Conservation (phyloP, 2,113 vertebrate species). For the Myocastor coypus region DNA sequence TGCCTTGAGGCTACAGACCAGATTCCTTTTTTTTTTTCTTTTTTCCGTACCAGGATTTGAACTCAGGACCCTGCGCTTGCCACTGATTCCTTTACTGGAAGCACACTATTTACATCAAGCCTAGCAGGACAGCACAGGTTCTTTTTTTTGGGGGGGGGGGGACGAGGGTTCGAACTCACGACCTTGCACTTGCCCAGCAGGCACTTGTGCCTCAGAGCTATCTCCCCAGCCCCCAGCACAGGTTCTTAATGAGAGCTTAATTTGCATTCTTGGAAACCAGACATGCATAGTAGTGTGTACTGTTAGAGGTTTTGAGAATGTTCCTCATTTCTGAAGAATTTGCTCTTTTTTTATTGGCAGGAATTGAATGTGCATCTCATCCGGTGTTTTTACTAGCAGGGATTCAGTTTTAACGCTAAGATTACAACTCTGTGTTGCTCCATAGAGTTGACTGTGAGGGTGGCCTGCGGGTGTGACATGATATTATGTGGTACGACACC, state of each 20-base stretch:
- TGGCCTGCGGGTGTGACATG: background rate
- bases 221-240: too few species aligned
- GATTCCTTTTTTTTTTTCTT: too few species aligned
- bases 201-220: too few species aligned
- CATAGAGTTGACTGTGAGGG: background rate
- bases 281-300: background rate
- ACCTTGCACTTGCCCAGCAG: too few species aligned
- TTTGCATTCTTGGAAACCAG: background rate
- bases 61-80: too few species aligned
- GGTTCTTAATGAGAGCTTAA: background rate
- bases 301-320: background rate
- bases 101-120: background rate
- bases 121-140: background rate
- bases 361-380: background rate
- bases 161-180: too few species aligned
- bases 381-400: background rate
- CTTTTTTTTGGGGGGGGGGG: too few species aligned
- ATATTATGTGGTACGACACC: background rate
- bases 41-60: too few species aligned
- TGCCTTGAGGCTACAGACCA: too few species aligned
- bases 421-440: background rate
- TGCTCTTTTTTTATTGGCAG: background rate
- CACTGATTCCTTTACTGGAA: background rate
- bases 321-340: background rate
- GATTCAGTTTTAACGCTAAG: slow-evolving; percentile 8